Percentiles rank a stretch among this genome's conserved stretches.
Conservation (phyloP, 2,113 vertebrate species). For the Casuarius casuarius region DNA sequence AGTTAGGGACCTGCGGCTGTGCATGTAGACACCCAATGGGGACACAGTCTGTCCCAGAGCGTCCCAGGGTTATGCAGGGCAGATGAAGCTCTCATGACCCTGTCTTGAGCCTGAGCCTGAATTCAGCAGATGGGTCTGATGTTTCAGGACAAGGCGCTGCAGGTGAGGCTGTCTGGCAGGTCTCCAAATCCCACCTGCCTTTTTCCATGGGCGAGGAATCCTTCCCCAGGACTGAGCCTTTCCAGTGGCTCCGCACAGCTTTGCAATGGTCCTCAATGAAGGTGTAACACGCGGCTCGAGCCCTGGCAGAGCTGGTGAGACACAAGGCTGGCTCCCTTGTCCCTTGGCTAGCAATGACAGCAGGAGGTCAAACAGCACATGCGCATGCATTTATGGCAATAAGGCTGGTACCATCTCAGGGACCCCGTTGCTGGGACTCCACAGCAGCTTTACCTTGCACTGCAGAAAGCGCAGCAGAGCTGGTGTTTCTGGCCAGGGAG, state of each 20-base stretch:
- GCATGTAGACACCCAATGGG: background rate
- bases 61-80: background rate
- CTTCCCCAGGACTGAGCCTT: background rate
- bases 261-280: background rate
- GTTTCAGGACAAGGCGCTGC: background rate
- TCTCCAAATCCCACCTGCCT: background rate
- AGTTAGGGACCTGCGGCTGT: background rate
- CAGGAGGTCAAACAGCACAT: background rate
- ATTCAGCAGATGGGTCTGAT: background rate
- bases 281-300: accelerated
- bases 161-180: background rate
- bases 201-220: background rate
- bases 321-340: background rate
- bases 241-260: background rate
- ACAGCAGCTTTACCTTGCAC: background rate
- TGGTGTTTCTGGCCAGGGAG: background rate
- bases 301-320: background rate
- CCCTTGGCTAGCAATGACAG: background rate
- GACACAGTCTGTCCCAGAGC: background rate
- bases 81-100: background rate
- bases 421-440: background rate
- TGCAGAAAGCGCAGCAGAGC: background rate
- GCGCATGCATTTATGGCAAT: background rate
- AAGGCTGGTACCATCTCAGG: background rate
- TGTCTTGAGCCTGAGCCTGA: background rate